Evolutionary conservation across 2,113 vertebrate species (phyloP), one percentile per base, ranked within the genome.

Genomic region (Steatornis caripensis): DNA sequence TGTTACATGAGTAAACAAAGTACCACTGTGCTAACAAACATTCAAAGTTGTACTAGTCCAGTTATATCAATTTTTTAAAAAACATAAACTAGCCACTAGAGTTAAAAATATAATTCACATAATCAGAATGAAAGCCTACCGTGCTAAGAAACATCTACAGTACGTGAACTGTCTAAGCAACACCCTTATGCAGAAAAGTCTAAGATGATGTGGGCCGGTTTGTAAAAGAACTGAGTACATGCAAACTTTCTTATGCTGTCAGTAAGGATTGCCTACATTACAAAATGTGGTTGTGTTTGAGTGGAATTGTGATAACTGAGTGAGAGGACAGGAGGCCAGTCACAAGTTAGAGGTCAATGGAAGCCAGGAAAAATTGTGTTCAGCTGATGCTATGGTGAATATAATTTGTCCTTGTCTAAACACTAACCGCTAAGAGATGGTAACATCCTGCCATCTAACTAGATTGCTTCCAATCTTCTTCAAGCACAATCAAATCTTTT

Each of bases 331-430:
- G 75, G 81, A 93, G 92, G 87, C 87, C 57, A 87, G 89, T 92
- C 94, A 91, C 83, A 93, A 95, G 90, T 93, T 94, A 94, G 92
- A 92, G 91, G 94, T 94, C 96, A 93, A 84, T 81, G 46, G 87
- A 95, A 95, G 83, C 89, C 90, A 92, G 70, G 71, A 95, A 92
- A 94, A 90, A 93, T 93, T 91, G 89, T 84, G 65, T 93, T 97
- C 95, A 93, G 91, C 86, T 96, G 94, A 97, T 91, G 87, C 84
- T 95, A 95, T 27, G 84, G 87, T 80, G 88, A 95, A 92, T 91
- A 92, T 89, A 95, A 96, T 95, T 95, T 94, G 91, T 95, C 75
- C 95, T 95, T 94, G 95, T 95, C 95, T 95, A 92, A 92, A 95
- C 93, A 93, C 91, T 94, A 95, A 96, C 93, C 89, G 27, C 93